A percentile compares a stretch with the other conserved stretches of the same genome.
Evolutionary conservation across 2,797 vertebrate genomes (phyloP).

Genomic region (Crenichthys baileyi): DNA sequence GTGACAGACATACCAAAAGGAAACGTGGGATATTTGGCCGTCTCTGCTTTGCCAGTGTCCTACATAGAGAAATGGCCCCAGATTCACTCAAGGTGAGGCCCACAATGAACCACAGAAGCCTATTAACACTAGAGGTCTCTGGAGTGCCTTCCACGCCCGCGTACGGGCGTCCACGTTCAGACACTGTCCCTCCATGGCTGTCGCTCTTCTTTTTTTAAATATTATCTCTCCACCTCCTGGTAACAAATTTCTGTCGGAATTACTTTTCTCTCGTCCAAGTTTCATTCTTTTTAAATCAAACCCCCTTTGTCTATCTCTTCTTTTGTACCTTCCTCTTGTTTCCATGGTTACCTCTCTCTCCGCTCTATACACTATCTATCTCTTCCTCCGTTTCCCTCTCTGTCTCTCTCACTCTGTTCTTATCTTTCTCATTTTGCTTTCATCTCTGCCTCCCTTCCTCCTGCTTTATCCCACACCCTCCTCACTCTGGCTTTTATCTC

Average conservation of each 20-base stretch:
- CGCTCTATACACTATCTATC: slow-evolving; percentile 87
- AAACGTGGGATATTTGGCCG: slow-evolving; percentile 24
- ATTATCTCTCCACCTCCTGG: slow-evolving; percentile 79
- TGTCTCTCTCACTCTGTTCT: slow-evolving; percentile 88
- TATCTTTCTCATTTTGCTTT: slow-evolving; percentile 91
- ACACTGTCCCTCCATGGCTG: slow-evolving; percentile 65
- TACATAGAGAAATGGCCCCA: slow-evolving; percentile 70
- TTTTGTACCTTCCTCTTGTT: slow-evolving; percentile 89
- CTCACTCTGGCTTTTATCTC: slow-evolving; percentile 88
- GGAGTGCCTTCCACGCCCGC: slow-evolving; percentile 64
- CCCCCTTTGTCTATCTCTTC: slow-evolving; percentile 86
- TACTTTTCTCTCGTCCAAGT: slow-evolving; percentile 86
- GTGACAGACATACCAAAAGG: slow-evolving; percentile 8
- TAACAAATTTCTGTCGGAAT: slow-evolving; percentile 86
- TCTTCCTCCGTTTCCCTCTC: slow-evolving; percentile 87
- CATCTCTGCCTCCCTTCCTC: slow-evolving; percentile 89
- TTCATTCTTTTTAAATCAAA: slow-evolving; percentile 88
- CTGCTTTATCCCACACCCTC: slow-evolving; percentile 88
- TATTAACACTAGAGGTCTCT: slow-evolving; percentile 81
- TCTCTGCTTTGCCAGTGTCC: slow-evolving; percentile 53
- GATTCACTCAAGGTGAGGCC: slow-evolving; percentile 79
- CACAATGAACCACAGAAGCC: slow-evolving; percentile 73
- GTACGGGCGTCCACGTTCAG: slow-evolving; percentile 63
- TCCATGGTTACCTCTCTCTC: slow-evolving; percentile 90
- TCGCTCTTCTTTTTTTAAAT: slow-evolving; percentile 66